Evolutionary conservation across 2,797 vertebrate genomes (phyloP), one percentile per base, ranked within the genome.

Genomic region (Myotis vivesi): DNA sequence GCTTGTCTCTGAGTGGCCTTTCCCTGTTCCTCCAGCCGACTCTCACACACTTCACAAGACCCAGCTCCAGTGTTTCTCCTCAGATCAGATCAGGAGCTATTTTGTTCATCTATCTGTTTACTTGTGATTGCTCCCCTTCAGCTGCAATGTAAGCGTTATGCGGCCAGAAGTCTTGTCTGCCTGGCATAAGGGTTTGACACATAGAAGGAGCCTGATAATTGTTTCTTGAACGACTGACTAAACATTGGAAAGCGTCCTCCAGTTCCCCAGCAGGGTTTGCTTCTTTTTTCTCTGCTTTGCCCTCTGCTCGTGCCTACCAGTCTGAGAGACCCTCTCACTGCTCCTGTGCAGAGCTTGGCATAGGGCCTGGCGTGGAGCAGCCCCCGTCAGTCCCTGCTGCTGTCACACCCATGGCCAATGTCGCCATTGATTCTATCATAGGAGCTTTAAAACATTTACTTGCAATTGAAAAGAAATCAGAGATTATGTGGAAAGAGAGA

Each of bases 221-320:
- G 15, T n/a, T 25, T 22, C 28, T 2, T 22, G 22, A 62, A 5
- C 0, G 1, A 49, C 20, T 5, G 8, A 38, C 17, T 5, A 2
- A n/a, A 36, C 10, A 8, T 13, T 12, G 41, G 4, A 41, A 41
- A 59, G 10, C n/a, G 13, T 9, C 4, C 20, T 36, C 2, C 2
- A 3, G 22, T 0, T 25, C 36, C n/a, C 33, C 12, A 30, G 59
- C 6, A 28, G 41, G 30, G 30, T 10, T 28, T n/a, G 30, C 25
- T 13, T 55, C 20, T 23, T 25, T 22, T 46, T 69, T 4, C 62
- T 68, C 13, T 19, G 7, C 46, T 33, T 22, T n/a, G 55, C 23
- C 4, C 36, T 33, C 59, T 53, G 16, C 57, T 28, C 36, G 23
- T 19, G 57, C 68, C 30, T 44, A 36, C 44, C 44, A 46, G 44